Evolutionary conservation across 2,113 vertebrate genomes (phyloP), one percentile per base, ranked within the genome.

Genomic region (Tauraco erythrolophus): DNA sequence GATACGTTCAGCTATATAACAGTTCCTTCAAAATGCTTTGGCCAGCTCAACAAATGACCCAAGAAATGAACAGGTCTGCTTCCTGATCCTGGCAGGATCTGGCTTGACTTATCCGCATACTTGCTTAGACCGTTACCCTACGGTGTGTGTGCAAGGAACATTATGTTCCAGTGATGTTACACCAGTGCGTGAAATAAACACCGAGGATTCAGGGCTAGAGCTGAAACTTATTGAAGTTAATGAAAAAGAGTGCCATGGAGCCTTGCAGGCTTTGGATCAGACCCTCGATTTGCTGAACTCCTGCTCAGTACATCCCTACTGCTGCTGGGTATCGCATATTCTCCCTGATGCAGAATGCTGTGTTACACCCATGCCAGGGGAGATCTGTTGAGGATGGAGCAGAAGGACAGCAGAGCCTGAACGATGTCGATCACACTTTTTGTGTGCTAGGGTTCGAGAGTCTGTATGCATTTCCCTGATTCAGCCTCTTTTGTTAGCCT

Each of bases 151-250:
- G 74, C 1, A 13, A 62, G 31, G 48, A 95, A 64, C 5, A 43
- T 82, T 65, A 69, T 76, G 91, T 89, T 88, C 69, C 50, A 65
- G 48, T n/a, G 69, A 76, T 60, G 57, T 7, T 69, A 37, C 25
- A 76, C 7, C 46, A 31, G 39, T 57, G 72, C 60, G 87, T 56
- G 89, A 92, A 97, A 92, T 72, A 95, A 95, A 89, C 69, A 84
- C 33, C 0, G 0, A 19, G 53, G 76, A 92, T 92, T 88, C 91
- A 50, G 80, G 33, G 77, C 57, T 87, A 61, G 53, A 89, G 61
- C 35, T 81, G 81, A 54, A 91, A 65, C 77, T 89, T 87, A 92
- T 30, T 69, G 77, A 79, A 89, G 41, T 94, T 94, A 91, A 95
- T 92, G 88, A 86, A 92, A 91, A 94, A 78, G 68, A 91, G 19